Evolutionary conservation across 92 coral and sea anemone species (phyloP).

Genomic region (Epizoanthus ramosus): DNA sequence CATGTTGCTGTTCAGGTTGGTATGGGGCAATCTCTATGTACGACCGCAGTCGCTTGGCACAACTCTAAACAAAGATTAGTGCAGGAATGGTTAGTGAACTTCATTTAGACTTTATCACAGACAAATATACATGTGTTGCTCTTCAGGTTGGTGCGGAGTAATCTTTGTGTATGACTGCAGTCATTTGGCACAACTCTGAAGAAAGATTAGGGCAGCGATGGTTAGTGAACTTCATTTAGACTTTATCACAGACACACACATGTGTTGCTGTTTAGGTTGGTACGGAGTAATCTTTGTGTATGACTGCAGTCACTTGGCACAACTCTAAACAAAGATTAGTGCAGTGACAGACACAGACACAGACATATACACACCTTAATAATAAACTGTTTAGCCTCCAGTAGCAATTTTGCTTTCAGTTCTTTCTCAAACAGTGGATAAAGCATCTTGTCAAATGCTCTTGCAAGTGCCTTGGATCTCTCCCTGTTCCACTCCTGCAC

Average conservation of each 20-base stretch:
- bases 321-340: conserved; percentile 12
- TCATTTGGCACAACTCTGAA: conserved; percentile 61
- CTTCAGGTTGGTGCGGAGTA: conserved; percentile 96
- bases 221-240: background rate
- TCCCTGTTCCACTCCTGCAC: conserved; percentile 99
- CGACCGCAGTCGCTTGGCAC: conserved; percentile 77
- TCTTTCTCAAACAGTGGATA: conserved; percentile 93
- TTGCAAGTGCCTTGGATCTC: conserved; percentile 85
- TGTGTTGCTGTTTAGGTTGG: conserved; percentile 92
- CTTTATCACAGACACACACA: background rate
- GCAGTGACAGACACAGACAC: too few relatives aligned
- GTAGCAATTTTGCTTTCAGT: conserved; percentile 81
- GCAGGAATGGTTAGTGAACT: background rate
- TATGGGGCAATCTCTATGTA: conserved; percentile 93
- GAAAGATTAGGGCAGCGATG: background rate
- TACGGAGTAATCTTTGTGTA: conserved; percentile 91
- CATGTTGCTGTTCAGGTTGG: conserved; percentile 95
- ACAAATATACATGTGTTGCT: conserved; percentile 47
- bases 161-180: conserved; percentile 85
- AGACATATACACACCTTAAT: conserved; percentile 64
- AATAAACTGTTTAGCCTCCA: conserved; percentile 85
- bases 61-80: conserved; percentile 21
- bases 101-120: background rate
- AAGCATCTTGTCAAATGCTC: conserved; percentile 91
- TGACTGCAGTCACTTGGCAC: conserved; percentile 76